These are phyloP conservation scores for Corythaeola cristata DNA, from an alignment of 2,113 vertebrate species.

Conservation along the genomic window DNA sequence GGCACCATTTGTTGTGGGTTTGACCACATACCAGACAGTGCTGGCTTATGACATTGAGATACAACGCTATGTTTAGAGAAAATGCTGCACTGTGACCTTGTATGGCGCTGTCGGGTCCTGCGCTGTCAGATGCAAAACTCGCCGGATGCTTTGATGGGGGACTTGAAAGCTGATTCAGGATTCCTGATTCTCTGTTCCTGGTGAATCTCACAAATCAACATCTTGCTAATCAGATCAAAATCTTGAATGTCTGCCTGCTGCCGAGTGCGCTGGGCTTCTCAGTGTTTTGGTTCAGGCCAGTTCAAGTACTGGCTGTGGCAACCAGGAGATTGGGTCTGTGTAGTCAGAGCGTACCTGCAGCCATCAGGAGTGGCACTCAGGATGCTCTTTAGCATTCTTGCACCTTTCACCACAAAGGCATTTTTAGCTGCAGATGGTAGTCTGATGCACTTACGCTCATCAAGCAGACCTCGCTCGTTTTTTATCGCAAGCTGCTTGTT, in stretches of 20 bases:
- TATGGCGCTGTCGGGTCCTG: neutral
- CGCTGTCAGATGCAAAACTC: neutral
- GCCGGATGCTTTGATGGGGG: neutral
- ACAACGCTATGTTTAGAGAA: neutral
- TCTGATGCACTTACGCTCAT: neutral
- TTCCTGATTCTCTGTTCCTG: neutral
- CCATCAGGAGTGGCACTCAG: neutral
- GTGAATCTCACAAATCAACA: neutral
- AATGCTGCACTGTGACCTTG: neutral
- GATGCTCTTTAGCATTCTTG: neutral
- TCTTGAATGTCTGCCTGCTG: neutral
- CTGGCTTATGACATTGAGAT: neutral
- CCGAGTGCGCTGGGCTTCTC: neutral
- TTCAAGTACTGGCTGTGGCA: neutral
- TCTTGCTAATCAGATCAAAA: neutral
- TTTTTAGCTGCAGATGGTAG: neutral
- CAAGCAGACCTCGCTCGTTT: neutral
- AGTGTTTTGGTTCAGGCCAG: neutral
- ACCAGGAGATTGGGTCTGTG: neutral
- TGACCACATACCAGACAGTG: neutral
- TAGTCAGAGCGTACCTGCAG: neutral
- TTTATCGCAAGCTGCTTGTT: neutral
- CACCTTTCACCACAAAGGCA: neutral
- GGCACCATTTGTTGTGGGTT: neutral
- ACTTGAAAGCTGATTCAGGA: neutral